Conservation (phyloP, 2,888 invertebrate genomes). For the Theodoxus fluviatilis region DNA sequence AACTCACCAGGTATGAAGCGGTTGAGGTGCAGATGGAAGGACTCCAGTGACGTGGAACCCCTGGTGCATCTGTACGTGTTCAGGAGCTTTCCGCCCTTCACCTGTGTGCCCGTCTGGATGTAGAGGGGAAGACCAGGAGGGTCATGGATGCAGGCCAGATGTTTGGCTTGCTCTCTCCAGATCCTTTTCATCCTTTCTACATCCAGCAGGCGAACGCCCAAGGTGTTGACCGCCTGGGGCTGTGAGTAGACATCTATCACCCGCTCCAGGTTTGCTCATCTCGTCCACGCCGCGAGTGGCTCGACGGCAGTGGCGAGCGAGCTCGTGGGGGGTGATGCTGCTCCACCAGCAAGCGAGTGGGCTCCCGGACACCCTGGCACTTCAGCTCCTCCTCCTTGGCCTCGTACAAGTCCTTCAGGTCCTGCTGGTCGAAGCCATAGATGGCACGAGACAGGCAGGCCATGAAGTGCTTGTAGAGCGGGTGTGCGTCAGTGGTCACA, state of each 20-base stretch:
- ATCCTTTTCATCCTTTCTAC: conserved; percentile 16
- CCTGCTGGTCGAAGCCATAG: conserved; percentile 36
- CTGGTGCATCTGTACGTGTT: conserved; percentile 40
- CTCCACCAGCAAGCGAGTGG: conserved; percentile 27
- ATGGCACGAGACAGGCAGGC: conserved; percentile 32
- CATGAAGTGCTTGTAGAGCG: conserved; percentile 40
- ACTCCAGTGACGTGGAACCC: conserved; percentile 44
- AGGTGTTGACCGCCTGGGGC: conserved; percentile 22
- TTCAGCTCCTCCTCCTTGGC: conserved; percentile 31
- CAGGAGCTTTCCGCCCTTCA: conserved; percentile 38
- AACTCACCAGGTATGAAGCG: conserved; percentile 26
- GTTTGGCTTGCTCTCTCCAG: conserved; percentile 24
- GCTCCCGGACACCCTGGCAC: not conserved
- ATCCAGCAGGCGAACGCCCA: conserved; percentile 37
- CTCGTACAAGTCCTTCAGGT: conserved; percentile 27
- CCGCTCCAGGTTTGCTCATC: conserved; percentile 23
- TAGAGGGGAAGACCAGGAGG: conserved; percentile 28
- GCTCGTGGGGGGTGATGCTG: conserved; percentile 28
- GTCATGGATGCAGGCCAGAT: conserved; percentile 30
- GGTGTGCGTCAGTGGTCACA: conserved; percentile 37
- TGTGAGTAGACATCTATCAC: too few species aligned
- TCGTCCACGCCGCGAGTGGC: conserved; percentile 33
- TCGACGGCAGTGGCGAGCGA: conserved; percentile 33
- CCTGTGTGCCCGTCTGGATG: conserved; percentile 30
- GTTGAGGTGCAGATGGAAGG: conserved; percentile 38